Base-by-base conservation (phyloP, 2,113 vertebrate species). In the Polyodon spathula region DNA sequence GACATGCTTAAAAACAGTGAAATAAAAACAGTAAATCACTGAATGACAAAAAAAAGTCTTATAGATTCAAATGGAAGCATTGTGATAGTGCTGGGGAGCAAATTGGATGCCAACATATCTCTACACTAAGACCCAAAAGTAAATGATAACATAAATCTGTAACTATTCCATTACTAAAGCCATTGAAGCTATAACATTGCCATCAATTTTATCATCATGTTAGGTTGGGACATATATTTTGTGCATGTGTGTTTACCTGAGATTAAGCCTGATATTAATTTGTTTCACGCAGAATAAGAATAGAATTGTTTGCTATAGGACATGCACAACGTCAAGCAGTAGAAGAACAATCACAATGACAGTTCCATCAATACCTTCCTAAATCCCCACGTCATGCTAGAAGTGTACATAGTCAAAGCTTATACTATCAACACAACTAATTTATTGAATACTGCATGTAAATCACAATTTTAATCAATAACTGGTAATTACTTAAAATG, bases 61-160 rank as follows among this genome's bases (percentile, higher is more conserved):
- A 8, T 46, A 46, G 44, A 46, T 46, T 46, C 44, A 8, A 46
- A 46, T 46, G 14, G 44, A 46, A 46, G 44, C 44, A 46, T 46
- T 46, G 3, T 27, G 27, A 27, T 27, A 27, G 44, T 46, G 14
- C 8, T 10, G 44, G 44, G 8, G 44, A 10, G 14, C 44, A 46
- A 46, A 46, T 46, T 46, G 44, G 44, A 14, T 46, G 2, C 3
- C 14, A 46, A 5, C 14, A 46, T 46, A 46, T 46, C 2, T 46
- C 44, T 14, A 46, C 8, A 14, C 44, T 46, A 10, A 46, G 14
- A 46, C 2, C 27, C 8, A 46, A 46, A 46, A 46, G 2, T 46
- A 46, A 46, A 46, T 46, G 44, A 14, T 46, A 46, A 46, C 44
- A 46, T 46, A 46, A 46, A 46, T 46, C 44, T 46, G 44, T 46